Evolutionary conservation across 2,797 vertebrate genomes (phyloP).

Genomic region (Enteromius viviparus): DNA sequence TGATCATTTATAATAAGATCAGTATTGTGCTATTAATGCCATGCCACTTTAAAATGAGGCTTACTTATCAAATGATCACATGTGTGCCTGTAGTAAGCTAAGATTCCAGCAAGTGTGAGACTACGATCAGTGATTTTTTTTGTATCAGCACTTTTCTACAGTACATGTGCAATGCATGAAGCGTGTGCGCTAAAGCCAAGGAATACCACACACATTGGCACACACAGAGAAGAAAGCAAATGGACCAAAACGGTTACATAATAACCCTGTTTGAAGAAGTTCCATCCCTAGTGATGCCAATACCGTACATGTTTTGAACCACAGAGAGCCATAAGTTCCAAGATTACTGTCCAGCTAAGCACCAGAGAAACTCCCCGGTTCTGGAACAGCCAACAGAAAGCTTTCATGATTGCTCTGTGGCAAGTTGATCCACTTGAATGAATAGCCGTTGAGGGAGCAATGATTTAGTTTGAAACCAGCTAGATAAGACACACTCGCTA

Average conservation of each 20-base stretch:
- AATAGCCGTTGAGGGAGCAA: constrained; percentile 53
- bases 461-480: constrained; percentile 53
- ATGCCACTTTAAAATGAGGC: neutral
- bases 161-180: neutral
- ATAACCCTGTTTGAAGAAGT: constrained; percentile 47
- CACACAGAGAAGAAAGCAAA: constrained; percentile 30
- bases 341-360: constrained; percentile 44
- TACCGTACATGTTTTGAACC: constrained; percentile 44
- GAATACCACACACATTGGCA: constrained; percentile 16
- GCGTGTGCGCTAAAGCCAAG: neutral
- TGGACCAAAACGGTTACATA: constrained; percentile 39
- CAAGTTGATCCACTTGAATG: constrained; percentile 45
- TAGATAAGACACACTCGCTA: constrained; percentile 45
- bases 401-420: constrained; percentile 41
- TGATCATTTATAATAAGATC: neutral
- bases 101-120: neutral
- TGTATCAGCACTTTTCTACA: neutral
- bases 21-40: neutral
- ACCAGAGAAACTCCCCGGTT: constrained; percentile 27
- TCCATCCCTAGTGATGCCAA: constrained; percentile 45
- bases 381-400: constrained; percentile 25
- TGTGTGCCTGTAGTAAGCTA: neutral
- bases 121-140: neutral
- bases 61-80: constrained; percentile 1
- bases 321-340: constrained; percentile 49